Evolutionary conservation across 2,888 invertebrate genomes (phyloP).

Genomic region (Parelbella ahira): DNA sequence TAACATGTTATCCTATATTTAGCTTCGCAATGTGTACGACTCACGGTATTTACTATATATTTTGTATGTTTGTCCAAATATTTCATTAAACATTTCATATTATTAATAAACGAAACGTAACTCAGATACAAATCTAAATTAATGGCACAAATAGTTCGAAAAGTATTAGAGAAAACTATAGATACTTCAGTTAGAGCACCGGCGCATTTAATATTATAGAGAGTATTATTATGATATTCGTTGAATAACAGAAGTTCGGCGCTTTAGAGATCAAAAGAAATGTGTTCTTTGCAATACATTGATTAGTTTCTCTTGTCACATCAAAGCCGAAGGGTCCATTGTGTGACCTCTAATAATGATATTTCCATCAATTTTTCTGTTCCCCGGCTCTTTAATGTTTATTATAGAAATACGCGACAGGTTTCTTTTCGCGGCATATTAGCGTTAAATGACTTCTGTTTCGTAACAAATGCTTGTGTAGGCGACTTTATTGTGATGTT

Average conservation of each 20-base stretch:
- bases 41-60: too few relatives aligned
- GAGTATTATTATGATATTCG: slow-evolving; percentile 36
- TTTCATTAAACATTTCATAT: too few relatives aligned
- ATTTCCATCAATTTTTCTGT: slow-evolving; percentile 61
- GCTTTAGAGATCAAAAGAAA: slow-evolving; percentile 51
- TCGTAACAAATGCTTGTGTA: slow-evolving; percentile 10
- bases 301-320: slow-evolving; percentile 71
- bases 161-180: too few relatives aligned
- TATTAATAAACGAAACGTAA: too few relatives aligned
- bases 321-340: slow-evolving; percentile 64
- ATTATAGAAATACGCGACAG: slow-evolving; percentile 26
- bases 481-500: slow-evolving; percentile 16
- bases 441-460: slow-evolving; percentile 13
- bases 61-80: too few relatives aligned
- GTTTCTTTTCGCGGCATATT: slow-evolving; percentile 21
- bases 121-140: too few relatives aligned
- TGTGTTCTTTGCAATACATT: slow-evolving; percentile 61
- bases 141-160: too few relatives aligned
- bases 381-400: slow-evolving; percentile 33
- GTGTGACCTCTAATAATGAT: slow-evolving; percentile 57
- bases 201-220: slow-evolving; percentile 35
- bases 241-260: slow-evolving; percentile 32
- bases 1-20: too few relatives aligned
- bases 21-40: too few relatives aligned
- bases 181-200: slow-evolving; percentile 30